phyloP scores from a whole-genome alignment of 2,113 vertebrate species.

The Phyllostomus discolor region DNA sequence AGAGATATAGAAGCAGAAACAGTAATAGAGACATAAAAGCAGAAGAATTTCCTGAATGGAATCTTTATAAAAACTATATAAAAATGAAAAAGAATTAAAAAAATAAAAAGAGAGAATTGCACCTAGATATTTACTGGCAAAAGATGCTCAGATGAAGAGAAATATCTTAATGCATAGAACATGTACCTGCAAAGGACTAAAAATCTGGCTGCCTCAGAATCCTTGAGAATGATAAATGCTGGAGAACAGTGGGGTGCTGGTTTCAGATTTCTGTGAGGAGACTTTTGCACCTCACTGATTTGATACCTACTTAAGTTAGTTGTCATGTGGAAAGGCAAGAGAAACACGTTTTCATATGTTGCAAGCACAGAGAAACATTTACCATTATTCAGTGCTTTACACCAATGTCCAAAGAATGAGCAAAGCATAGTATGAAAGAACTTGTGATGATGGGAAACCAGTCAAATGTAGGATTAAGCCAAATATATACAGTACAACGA shows the following conservation, averaged over 20 bases:
- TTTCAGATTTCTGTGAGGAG: background rate
- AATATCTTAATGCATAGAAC: background rate
- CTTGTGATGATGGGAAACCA: background rate
- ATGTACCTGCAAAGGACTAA: background rate
- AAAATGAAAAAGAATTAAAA: background rate
- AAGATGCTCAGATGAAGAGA: background rate
- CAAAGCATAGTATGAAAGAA: background rate
- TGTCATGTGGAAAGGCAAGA: background rate
- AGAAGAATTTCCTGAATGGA: background rate
- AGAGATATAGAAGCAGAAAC: background rate
- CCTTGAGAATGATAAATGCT: background rate
- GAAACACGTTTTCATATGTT: background rate
- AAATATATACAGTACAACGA: slow-evolving; percentile 12
- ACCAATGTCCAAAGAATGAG: background rate
- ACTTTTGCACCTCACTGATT: background rate
- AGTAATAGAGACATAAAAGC: background rate
- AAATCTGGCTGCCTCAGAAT: background rate
- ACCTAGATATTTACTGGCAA: background rate
- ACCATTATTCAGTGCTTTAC: background rate
- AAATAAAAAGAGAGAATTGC: background rate
- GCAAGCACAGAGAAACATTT: background rate
- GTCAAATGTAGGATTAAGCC: background rate
- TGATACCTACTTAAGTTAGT: background rate
- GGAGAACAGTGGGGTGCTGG: background rate
- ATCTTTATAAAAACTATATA: background rate